Evolutionary conservation across 2,888 invertebrate species (phyloP), one percentile per base, ranked within the genome.

Genomic region (Chloroclysta siterata): DNA sequence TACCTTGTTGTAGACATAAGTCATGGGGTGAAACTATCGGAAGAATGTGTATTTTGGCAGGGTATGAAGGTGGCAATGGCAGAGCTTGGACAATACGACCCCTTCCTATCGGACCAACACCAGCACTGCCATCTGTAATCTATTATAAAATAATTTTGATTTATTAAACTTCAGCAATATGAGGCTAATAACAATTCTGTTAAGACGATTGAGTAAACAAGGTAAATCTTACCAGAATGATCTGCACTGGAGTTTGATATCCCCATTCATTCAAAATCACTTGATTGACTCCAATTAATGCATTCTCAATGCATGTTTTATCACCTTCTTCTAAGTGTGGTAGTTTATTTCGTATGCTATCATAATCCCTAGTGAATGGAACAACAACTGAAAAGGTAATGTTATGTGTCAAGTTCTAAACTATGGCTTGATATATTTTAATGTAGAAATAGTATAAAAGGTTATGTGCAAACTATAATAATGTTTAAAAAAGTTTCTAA

Each of bases 221-320:
- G 8, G 11, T 11, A 14, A n/a, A 41, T 44, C 59, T 67, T 84
- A 93, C 93, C 86, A 93, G 59, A 65, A 93, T 87, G 44, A 93
- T 90, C 72, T 99, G 98, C 74, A 97, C 96, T 8, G 96, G 95
- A 53, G 96, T 97, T 71, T 97, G 96, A 66, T 95, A 96, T 5
- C 98, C 98, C 99, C 99, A 99, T 83, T 98, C 97, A 58, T 95
- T 95, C 41, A 97, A 93, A 41, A 98, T 95, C 55, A 97, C 92
- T 76, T 95, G 95, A 77, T 96, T 96, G 0, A 97, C 95, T 17
- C 97, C 97, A 75, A 95, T 94, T 2, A 99, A 90, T 53, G 97
- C 97, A 6, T 95, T 94, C 79, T 97, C 96, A 64, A 98, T 94
- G 77, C 96, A 96, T 0, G 98, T 97, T 84, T 97, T 97, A 81